Percentiles rank a stretch among this genome's conserved stretches.
These are phyloP conservation scores for Pocillopora verrucosa DNA, from an alignment of 64 coral and sea anemone genomes.

Conservation along the genomic window DNA sequence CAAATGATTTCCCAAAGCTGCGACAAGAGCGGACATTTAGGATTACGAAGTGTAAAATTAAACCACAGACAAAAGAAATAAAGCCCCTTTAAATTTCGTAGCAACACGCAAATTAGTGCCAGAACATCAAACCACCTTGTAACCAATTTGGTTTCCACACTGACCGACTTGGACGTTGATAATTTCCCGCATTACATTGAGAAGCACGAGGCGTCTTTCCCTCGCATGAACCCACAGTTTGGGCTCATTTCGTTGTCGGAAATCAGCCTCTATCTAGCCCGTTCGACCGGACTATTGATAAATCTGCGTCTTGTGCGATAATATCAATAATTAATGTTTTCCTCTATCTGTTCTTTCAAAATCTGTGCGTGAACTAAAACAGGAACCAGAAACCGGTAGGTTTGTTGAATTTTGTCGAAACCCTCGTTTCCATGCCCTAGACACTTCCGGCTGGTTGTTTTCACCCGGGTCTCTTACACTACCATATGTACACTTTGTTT, in stretches of 20 bases:
- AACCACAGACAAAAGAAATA: slow-evolving; percentile 52
- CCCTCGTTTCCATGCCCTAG: slow-evolving; percentile 44
- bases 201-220: neutral
- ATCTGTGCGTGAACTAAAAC: slow-evolving; percentile 20
- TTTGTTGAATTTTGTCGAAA: slow-evolving; percentile 4
- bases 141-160: slow-evolving; percentile 96
- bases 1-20: slow-evolving; percentile 98
- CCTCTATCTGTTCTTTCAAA: slow-evolving; percentile 17
- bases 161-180: slow-evolving; percentile 93
- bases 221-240: neutral
- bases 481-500: no score
- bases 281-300: slow-evolving; percentile 24
- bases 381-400: slow-evolving; percentile 69
- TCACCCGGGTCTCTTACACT: neutral
- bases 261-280: neutral
- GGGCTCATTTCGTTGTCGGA: slow-evolving; percentile 18
- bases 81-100: neutral
- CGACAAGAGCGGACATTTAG: slow-evolving; percentile 1
- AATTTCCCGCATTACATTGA: slow-evolving; percentile 91
- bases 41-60: neutral
- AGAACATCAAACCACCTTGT: slow-evolving; percentile 68
- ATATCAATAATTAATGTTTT: slow-evolving; percentile 56
- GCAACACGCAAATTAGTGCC: slow-evolving; percentile 21
- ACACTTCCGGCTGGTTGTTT: slow-evolving; percentile 37
- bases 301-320: slow-evolving; percentile 17